These are phyloP conservation scores for Leptinotarsa defecta DNA, from an alignment of 1,140 invertebrate genomes.

Conservation along the genomic window DNA sequence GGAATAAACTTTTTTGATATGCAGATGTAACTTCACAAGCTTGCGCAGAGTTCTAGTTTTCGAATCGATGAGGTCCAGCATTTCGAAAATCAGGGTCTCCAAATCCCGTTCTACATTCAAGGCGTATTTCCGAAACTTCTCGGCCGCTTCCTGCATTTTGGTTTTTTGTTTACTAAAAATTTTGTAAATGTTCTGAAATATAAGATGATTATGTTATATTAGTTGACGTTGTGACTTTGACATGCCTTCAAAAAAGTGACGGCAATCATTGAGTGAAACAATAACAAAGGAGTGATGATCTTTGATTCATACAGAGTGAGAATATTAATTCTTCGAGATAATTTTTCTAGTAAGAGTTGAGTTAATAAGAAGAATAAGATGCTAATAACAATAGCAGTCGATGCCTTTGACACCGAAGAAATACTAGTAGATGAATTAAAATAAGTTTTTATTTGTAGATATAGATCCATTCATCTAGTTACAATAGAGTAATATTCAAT, in stretches of 20 bases:
- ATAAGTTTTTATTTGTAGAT: too few relatives aligned
- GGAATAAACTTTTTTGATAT: not conserved
- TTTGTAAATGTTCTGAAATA: not conserved
- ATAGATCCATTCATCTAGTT: too few relatives aligned
- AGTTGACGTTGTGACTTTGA: not conserved
- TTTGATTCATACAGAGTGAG: too few relatives aligned
- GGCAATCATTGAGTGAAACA: too few relatives aligned
- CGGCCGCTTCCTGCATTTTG: conserved; percentile 8
- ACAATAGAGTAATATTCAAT: too few relatives aligned
- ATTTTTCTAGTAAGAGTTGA: too few relatives aligned
- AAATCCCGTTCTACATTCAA: conserved; percentile 8
- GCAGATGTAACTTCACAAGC: not conserved
- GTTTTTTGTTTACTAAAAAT: not conserved
- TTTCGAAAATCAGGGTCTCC: conserved; percentile 13
- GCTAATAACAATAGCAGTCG: too few relatives aligned
- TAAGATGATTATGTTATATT: not conserved
- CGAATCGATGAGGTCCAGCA: conserved; percentile 9
- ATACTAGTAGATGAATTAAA: too few relatives aligned
- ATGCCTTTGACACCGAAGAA: too few relatives aligned
- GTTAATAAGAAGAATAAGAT: too few relatives aligned
- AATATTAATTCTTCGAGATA: too few relatives aligned
- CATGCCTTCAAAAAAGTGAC: not conserved
- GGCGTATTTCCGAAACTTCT: conserved; percentile 7
- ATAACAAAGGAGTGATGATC: too few relatives aligned
- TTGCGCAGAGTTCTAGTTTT: conserved; percentile 5